Conservation (phyloP, 23 tunicate genomes). For the Diplosoma virens region DNA sequence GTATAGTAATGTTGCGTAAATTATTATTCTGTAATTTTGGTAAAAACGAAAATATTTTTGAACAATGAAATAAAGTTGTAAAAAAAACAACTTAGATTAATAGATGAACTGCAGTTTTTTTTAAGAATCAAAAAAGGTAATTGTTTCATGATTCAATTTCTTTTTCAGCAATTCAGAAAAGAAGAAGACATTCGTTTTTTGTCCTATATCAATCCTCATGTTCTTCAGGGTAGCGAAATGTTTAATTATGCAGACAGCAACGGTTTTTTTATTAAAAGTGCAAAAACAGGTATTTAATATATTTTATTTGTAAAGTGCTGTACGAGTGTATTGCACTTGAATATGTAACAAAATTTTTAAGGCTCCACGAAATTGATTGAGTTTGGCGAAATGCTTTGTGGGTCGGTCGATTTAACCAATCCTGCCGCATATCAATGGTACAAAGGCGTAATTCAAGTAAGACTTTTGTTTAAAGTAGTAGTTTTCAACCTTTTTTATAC, state of each 20-base stretch:
- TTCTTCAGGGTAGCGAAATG: slow-evolving; percentile 78
- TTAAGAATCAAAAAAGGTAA: too few relatives aligned
- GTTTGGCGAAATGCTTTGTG: slow-evolving; percentile 84
- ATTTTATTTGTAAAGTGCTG: neutral
- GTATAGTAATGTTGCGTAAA: too few relatives aligned
- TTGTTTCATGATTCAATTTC: too few relatives aligned
- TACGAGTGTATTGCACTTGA: neutral
- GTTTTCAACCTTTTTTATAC: too few relatives aligned
- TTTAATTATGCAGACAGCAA: slow-evolving; percentile 47
- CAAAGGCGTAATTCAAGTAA: slow-evolving; percentile 81
- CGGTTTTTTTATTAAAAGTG: slow-evolving; percentile 77
- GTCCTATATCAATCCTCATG: slow-evolving; percentile 95
- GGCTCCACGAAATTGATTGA: too few relatives aligned
- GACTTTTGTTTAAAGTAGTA: neutral
- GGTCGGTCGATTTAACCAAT: slow-evolving; percentile 83
- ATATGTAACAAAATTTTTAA: too few relatives aligned
- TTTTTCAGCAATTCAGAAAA: slow-evolving; percentile 22
- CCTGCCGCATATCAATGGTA: slow-evolving; percentile 96
- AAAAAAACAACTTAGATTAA: too few relatives aligned
- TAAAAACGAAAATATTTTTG: too few relatives aligned
- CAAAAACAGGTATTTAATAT: slow-evolving; percentile 33
- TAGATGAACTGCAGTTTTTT: too few relatives aligned
- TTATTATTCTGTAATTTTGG: too few relatives aligned
- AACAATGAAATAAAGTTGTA: too few relatives aligned
- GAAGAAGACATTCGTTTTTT: slow-evolving; percentile 56